These are phyloP conservation scores for Drosophila parthenogenetica DNA, from an alignment of 2,888 invertebrate genomes.

Conservation along the genomic window DNA sequence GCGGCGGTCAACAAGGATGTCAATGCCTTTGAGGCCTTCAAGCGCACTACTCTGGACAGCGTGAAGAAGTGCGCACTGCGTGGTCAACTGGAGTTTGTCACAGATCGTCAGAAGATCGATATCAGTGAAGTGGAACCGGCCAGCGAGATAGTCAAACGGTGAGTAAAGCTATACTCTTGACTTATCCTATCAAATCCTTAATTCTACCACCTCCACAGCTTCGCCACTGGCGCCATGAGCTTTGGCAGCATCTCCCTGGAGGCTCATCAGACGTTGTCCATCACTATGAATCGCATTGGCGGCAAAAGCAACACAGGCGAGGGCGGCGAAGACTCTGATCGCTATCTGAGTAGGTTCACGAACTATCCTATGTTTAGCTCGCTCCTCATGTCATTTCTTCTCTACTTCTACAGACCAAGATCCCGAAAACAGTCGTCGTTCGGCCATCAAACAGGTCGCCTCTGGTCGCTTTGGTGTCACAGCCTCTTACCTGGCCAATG, in stretches of 20 bases:
- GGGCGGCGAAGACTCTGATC: slow-evolving; percentile 94
- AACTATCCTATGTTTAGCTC: neutral
- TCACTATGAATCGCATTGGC: slow-evolving; percentile 98
- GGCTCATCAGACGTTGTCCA: slow-evolving; percentile 96
- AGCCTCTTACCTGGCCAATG: slow-evolving; percentile 97
- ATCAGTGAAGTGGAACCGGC: slow-evolving; percentile 96
- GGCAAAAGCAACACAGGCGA: slow-evolving; percentile 99
- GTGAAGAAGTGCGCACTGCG: slow-evolving; percentile 94
- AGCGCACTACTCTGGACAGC: slow-evolving; percentile 94
- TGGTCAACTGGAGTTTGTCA: slow-evolving; percentile 95
- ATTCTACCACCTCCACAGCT: slow-evolving; percentile 59
- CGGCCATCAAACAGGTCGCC: slow-evolving; percentile 99
- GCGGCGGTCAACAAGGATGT: slow-evolving; percentile 93
- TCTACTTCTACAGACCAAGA: slow-evolving; percentile 87
- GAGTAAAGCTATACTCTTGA: slow-evolving; percentile 85
- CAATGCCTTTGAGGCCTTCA: slow-evolving; percentile 93
- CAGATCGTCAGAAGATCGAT: slow-evolving; percentile 91
- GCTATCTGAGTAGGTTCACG: slow-evolving; percentile 88
- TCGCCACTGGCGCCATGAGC: slow-evolving; percentile 94
- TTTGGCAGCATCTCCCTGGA: slow-evolving; percentile 98
- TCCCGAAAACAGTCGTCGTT: slow-evolving; percentile 92
- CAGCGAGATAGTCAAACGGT: slow-evolving; percentile 97
- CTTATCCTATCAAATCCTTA: neutral
- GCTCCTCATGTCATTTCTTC: neutral
- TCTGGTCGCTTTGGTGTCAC: slow-evolving; percentile 99